Evolutionary conservation across 2,888 invertebrate species (phyloP).

Genomic region (Sericinus montela): DNA sequence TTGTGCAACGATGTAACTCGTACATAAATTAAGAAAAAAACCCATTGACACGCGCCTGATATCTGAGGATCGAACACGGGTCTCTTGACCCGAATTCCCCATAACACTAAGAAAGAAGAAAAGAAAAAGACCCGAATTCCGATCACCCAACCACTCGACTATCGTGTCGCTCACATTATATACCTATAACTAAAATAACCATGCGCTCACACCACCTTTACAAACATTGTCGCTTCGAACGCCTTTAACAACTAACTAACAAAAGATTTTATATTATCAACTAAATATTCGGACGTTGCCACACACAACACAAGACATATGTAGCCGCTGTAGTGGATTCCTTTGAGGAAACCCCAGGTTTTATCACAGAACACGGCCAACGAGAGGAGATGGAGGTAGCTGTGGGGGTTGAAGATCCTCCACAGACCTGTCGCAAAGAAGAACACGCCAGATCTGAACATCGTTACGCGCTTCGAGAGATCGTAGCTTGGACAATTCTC

Average conservation of each 20-base stretch:
- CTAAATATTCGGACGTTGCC: slow-evolving; percentile 85
- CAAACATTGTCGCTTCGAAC: too few relatives aligned
- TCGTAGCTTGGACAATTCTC: slow-evolving; percentile 80
- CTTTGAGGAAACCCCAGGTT: slow-evolving; percentile 86
- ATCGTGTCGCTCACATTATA: too few relatives aligned
- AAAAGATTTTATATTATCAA: slow-evolving; percentile 44
- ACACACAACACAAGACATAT: slow-evolving; percentile 83
- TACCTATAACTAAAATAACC: too few relatives aligned
- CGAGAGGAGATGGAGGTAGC: slow-evolving; percentile 85
- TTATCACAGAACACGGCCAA: slow-evolving; percentile 90
- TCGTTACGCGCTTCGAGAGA: slow-evolving; percentile 70
- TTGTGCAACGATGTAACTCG: too few relatives aligned
- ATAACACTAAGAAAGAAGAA: too few relatives aligned
- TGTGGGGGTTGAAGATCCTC: slow-evolving; percentile 89
- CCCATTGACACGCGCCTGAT: too few relatives aligned
- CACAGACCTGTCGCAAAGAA: slow-evolving; percentile 86
- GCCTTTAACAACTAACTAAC: slow-evolving; percentile 30
- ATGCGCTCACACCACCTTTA: too few relatives aligned
- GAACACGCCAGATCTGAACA: slow-evolving; percentile 86
- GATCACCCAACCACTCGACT: too few relatives aligned
- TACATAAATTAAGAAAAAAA: too few relatives aligned
- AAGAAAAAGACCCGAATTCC: too few relatives aligned
- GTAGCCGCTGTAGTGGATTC: slow-evolving; percentile 85
- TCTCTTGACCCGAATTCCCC: too few relatives aligned
- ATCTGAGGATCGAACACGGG: too few relatives aligned